Evolutionary conservation across 2,888 invertebrate species (phyloP).

Genomic region (Lymantria dispar): DNA sequence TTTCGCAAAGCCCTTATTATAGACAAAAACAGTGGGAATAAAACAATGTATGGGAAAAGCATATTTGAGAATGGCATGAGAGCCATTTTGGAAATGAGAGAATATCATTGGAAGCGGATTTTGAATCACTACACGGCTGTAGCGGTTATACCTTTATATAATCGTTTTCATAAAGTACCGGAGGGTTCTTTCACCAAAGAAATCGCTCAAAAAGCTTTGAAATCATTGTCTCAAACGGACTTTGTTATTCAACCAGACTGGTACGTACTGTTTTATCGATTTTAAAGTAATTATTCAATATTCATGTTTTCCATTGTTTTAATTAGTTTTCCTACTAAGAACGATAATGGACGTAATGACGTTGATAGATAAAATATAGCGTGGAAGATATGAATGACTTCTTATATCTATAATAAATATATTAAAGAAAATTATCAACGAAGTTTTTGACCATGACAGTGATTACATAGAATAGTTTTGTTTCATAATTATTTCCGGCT

Average conservation of each 20-base stretch:
- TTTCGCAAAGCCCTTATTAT: conserved; percentile 60
- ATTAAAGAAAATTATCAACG: too few relatives aligned
- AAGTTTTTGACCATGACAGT: too few relatives aligned
- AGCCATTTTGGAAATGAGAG: conserved; percentile 52
- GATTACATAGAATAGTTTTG: too few relatives aligned
- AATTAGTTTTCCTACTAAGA: not conserved
- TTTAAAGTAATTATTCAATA: not conserved
- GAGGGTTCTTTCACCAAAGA: conserved; percentile 53
- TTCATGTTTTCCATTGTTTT: not conserved
- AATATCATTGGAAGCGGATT: conserved; percentile 67
- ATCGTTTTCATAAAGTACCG: conserved; percentile 49
- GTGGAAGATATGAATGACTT: not conserved
- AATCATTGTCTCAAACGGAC: conserved; percentile 55
- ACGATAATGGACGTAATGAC: not conserved
- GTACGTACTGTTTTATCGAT: conserved; percentile 33
- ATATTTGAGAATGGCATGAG: conserved; percentile 66
- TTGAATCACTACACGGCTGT: conserved; percentile 68
- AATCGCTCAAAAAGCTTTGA: conserved; percentile 54
- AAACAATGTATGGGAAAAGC: conserved; percentile 55
- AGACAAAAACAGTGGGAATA: conserved; percentile 49
- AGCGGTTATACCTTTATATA: conserved; percentile 57
- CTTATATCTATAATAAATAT: too few relatives aligned
- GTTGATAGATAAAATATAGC: not conserved
- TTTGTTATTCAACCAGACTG: conserved; percentile 70
- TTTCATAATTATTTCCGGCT: too few relatives aligned